These are phyloP conservation scores for Hofmannophila pseudospretella DNA, from an alignment of 2,888 invertebrate genomes.

Conservation along the genomic window DNA sequence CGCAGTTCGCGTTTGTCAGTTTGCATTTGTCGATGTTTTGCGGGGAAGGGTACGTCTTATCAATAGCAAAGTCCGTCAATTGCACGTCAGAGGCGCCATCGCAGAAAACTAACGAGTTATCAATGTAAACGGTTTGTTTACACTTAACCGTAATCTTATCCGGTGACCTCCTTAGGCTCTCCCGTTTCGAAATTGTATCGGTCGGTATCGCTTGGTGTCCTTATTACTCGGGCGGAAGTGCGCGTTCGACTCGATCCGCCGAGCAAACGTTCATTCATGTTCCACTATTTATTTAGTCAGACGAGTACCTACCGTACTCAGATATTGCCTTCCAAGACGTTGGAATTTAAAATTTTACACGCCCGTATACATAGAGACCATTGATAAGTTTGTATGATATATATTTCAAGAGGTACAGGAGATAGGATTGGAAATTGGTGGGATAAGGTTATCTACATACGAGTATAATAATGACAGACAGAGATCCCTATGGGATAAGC, in stretches of 20 bases:
- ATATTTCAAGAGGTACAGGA: too few species aligned
- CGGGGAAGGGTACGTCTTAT: constrained; percentile 45
- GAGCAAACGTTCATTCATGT: constrained; percentile 66
- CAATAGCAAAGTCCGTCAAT: constrained; percentile 41
- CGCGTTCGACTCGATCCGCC: constrained; percentile 44
- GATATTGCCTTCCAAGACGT: constrained; percentile 31
- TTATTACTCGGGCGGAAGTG: constrained; percentile 69
- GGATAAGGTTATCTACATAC: too few species aligned
- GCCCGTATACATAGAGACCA: too few species aligned
- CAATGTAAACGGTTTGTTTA: constrained; percentile 76
- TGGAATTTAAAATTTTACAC: constrained; percentile 15
- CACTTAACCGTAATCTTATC: constrained; percentile 76
- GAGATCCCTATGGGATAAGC: too few species aligned
- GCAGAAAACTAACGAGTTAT: constrained; percentile 72
- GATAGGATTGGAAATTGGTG: too few species aligned
- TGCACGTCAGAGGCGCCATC: constrained; percentile 63
- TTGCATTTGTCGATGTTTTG: constrained; percentile 14
- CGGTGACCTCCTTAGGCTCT: constrained; percentile 75
- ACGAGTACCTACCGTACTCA: constrained; percentile 44
- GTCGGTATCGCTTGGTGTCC: constrained; percentile 64
- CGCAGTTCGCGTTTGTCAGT: too few species aligned
- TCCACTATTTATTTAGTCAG: constrained; percentile 61
- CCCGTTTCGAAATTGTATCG: constrained; percentile 75
- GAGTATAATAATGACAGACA: too few species aligned
- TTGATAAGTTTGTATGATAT: too few species aligned